A percentile compares a stretch with the other conserved stretches of the same genome.
Evolutionary conservation across 2,797 vertebrate genomes (phyloP).

Genomic region (Iguana delicatissima): DNA sequence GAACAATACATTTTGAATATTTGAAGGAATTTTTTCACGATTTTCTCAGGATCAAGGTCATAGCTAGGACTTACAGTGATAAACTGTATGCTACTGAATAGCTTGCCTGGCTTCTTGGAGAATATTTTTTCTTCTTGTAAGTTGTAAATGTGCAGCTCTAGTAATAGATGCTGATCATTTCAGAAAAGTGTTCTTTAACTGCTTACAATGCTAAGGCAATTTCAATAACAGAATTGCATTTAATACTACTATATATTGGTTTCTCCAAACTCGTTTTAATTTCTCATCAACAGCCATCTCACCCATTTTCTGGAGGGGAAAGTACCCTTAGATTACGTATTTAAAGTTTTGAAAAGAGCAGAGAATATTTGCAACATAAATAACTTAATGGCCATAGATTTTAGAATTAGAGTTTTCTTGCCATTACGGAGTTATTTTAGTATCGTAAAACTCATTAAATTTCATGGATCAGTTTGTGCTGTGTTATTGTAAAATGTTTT

Average conservation of each 20-base stretch:
- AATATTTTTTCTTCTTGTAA: slow-evolving; percentile 40
- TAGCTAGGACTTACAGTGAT: slow-evolving; percentile 57
- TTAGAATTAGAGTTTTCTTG: slow-evolving; percentile 63
- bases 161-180: slow-evolving; percentile 70
- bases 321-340: slow-evolving; percentile 60
- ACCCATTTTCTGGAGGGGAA: slow-evolving; percentile 58
- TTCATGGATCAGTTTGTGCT: slow-evolving; percentile 59
- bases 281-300: slow-evolving; percentile 70
- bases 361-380: slow-evolving; percentile 54
- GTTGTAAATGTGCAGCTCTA: slow-evolving; percentile 63
- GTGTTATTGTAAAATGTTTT: slow-evolving; percentile 67
- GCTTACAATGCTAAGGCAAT: slow-evolving; percentile 63
- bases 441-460: slow-evolving; percentile 65
- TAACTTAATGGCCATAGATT: slow-evolving; percentile 63
- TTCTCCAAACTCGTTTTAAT: slow-evolving; percentile 70
- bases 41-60: slow-evolving; percentile 58
- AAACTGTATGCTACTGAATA: slow-evolving; percentile 47
- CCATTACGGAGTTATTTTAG: slow-evolving; percentile 57
- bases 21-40: slow-evolving; percentile 33
- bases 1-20: slow-evolving; percentile 40
- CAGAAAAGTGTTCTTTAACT: slow-evolving; percentile 65
- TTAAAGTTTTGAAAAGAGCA: slow-evolving; percentile 66
- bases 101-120: slow-evolving; percentile 54
- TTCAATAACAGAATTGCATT: slow-evolving; percentile 62
- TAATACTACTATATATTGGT: slow-evolving; percentile 48